Evolutionary conservation across 2,113 vertebrate genomes (phyloP).

Genomic region (Puntigrus tetrazona): DNA sequence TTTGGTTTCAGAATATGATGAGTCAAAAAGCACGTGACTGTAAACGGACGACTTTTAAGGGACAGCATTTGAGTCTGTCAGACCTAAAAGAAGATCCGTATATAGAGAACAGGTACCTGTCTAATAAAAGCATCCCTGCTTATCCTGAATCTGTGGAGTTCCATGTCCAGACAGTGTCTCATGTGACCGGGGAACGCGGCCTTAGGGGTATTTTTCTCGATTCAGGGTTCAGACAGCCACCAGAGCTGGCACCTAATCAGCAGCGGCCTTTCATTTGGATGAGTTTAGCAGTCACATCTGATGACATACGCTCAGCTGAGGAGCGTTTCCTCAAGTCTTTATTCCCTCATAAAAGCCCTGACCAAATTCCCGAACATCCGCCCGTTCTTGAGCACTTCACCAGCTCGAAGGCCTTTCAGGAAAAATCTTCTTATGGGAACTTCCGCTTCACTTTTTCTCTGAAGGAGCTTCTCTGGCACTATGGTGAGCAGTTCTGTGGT

Average conservation of each 20-base stretch:
- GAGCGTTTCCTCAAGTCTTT: neutral
- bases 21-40: too few species aligned
- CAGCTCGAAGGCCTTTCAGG: conserved; percentile 41
- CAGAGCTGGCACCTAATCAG: neutral
- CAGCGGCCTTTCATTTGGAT: conserved; percentile 11
- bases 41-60: too few species aligned
- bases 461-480: conserved; percentile 12
- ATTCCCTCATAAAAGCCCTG: neutral
- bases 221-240: conserved; percentile 9
- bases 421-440: conserved; percentile 40
- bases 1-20: too few species aligned
- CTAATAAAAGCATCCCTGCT: neutral
- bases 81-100: neutral
- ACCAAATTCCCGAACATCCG: neutral
- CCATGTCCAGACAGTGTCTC: neutral
- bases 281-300: conserved; percentile 6
- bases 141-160: conserved; percentile 42
- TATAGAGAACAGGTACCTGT: neutral
- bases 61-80: conserved; percentile 22
- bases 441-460: conserved; percentile 45
- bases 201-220: conserved; percentile 6
- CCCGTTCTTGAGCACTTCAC: conserved; percentile 16
- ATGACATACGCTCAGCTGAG: neutral
- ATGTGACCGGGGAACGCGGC: conserved; percentile 26
- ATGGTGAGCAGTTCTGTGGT: neutral